Evolutionary conservation across 2,113 vertebrate genomes (phyloP).

Genomic region (Romanogobio albipinnatus): DNA sequence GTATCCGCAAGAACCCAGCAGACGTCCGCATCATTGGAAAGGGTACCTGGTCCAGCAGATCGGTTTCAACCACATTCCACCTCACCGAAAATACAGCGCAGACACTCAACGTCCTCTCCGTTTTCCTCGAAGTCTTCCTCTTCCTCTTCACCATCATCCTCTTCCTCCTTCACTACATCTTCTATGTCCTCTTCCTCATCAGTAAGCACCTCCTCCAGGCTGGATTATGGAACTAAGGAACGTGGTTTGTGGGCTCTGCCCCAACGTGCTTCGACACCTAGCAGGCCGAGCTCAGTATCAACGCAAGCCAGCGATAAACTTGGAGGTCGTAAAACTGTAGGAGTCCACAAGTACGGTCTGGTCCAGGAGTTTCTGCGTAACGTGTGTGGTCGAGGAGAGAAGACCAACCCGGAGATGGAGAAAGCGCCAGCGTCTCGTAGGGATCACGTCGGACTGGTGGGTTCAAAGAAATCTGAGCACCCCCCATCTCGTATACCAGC

Average conservation of each 20-base stretch:
- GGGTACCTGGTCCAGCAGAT: constrained; percentile 80
- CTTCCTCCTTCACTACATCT: constrained; percentile 48
- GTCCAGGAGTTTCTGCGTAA: constrained; percentile 95
- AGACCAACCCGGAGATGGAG: constrained; percentile 69
- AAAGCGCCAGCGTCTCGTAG: neutral
- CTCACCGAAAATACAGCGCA: constrained; percentile 90
- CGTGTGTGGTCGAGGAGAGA: constrained; percentile 87
- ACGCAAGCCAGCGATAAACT: constrained; percentile 54
- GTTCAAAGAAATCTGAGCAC: constrained; percentile 74
- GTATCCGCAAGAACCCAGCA: constrained; percentile 82
- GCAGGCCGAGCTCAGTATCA: constrained; percentile 53
- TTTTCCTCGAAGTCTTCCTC: constrained; percentile 35
- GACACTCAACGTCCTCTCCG: constrained; percentile 64
- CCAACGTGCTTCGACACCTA: constrained; percentile 81
- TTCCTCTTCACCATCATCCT: constrained; percentile 20
- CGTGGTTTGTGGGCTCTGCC: constrained; percentile 83
- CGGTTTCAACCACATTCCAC: constrained; percentile 80
- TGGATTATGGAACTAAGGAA: constrained; percentile 77
- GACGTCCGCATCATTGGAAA: constrained; percentile 87
- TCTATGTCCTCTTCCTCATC: constrained; percentile 55
- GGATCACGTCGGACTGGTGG: constrained; percentile 49
- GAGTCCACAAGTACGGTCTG: constrained; percentile 84
- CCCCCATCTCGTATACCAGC: constrained; percentile 63
- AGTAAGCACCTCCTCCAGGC: constrained; percentile 65
- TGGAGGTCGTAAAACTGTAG: constrained; percentile 69